Percentiles rank a stretch among this genome's conserved stretches.
phyloP scores from a whole-genome alignment of 2,888 invertebrate genomes.

The Ethmia dodecea region DNA sequence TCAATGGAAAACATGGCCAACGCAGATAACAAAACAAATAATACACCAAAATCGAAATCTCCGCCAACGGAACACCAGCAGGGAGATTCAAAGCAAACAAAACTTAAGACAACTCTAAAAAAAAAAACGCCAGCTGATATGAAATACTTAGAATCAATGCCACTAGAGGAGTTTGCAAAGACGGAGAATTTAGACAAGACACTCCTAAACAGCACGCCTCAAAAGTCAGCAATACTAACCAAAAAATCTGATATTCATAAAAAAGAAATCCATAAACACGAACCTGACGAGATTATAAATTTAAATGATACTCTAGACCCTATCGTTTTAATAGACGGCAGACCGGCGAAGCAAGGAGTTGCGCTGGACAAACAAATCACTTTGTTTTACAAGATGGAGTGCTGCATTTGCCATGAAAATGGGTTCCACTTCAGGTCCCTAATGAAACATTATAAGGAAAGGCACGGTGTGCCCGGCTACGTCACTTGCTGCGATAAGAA shows the following conservation, averaged over 20 bases:
- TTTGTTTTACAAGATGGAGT: slow-evolving; percentile 70
- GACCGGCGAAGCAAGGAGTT: slow-evolving; percentile 59
- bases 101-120: slow-evolving; percentile 26
- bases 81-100: slow-evolving; percentile 42
- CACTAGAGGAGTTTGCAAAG: slow-evolving; percentile 60
- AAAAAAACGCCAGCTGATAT: slow-evolving; percentile 49
- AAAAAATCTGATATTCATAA: slow-evolving; percentile 18
- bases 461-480: slow-evolving; percentile 69
- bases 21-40: slow-evolving; percentile 20
- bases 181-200: slow-evolving; percentile 53
- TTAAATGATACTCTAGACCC: slow-evolving; percentile 43
- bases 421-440: slow-evolving; percentile 64
- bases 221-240: slow-evolving; percentile 13
- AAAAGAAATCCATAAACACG: slow-evolving; percentile 23
- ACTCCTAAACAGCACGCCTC: slow-evolving; percentile 34
- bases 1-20: slow-evolving; percentile 34
- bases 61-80: slow-evolving; percentile 41
- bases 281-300: slow-evolving; percentile 10
- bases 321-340: slow-evolving; percentile 55
- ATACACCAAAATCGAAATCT: slow-evolving; percentile 18
- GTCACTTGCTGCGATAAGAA: slow-evolving; percentile 69
- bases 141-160: slow-evolving; percentile 62
- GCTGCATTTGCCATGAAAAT: slow-evolving; percentile 63
- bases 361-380: slow-evolving; percentile 65
- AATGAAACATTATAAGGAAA: slow-evolving; percentile 69